phyloP scores from a whole-genome alignment of 1,140 invertebrate genomes.

The Bombus fervidus region DNA sequence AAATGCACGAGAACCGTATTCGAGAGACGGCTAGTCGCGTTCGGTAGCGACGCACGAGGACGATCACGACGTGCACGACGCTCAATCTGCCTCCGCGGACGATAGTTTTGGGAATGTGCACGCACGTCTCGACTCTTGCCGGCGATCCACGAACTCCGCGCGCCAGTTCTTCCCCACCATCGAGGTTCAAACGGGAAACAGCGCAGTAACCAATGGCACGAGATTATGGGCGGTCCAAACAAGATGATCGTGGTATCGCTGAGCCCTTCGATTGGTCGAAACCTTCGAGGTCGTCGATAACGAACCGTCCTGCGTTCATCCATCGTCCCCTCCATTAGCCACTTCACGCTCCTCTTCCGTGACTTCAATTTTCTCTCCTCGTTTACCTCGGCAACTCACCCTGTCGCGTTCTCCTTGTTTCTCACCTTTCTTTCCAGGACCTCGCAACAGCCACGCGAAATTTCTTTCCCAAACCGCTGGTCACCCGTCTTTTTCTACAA shows the following conservation, averaged over 20 bases:
- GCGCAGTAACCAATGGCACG: slow-evolving; percentile 7
- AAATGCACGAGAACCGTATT: background rate
- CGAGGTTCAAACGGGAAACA: background rate
- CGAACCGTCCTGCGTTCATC: slow-evolving; percentile 40
- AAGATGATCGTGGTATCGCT: slow-evolving; percentile 11
- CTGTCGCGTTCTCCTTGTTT: slow-evolving; percentile 22
- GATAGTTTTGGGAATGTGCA: slow-evolving; percentile 70
- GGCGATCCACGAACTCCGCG: slow-evolving; percentile 10
- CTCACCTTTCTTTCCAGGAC: slow-evolving; percentile 19
- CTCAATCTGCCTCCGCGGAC: slow-evolving; percentile 57
- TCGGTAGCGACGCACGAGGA: slow-evolving; percentile 26
- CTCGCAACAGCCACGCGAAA: slow-evolving; percentile 16
- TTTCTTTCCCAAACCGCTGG: background rate
- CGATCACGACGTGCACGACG: slow-evolving; percentile 12
- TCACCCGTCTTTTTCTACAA: background rate
- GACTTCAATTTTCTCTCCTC: background rate
- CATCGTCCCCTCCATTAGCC: background rate
- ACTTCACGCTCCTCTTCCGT: slow-evolving; percentile 4
- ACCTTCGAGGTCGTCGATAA: slow-evolving; percentile 50
- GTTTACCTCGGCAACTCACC: background rate
- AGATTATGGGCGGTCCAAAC: background rate
- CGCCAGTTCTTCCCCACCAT: slow-evolving; percentile 28
- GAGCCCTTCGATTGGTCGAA: slow-evolving; percentile 34
- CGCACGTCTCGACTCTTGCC: slow-evolving; percentile 32
- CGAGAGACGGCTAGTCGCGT: background rate